Percentiles rank a stretch among this genome's conserved stretches.
Conservation (phyloP, 2,113 vertebrate species). For the Halichoeres trimaculatus region DNA sequence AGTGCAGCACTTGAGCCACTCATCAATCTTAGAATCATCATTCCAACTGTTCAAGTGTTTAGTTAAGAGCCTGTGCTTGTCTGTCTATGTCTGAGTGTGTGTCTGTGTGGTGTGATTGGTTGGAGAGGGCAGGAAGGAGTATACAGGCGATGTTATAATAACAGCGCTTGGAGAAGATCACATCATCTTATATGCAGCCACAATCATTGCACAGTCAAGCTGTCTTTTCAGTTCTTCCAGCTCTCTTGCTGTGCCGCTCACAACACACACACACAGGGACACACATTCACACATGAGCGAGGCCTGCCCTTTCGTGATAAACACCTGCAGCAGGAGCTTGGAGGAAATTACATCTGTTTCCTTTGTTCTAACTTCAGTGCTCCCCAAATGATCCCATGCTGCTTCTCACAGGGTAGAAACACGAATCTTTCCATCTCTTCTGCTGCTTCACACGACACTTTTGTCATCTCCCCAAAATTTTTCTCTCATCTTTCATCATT, state of each 20-base stretch:
- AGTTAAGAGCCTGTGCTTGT: slow-evolving; percentile 3
- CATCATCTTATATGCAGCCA: slow-evolving; percentile 23
- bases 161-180: slow-evolving; percentile 19
- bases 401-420: slow-evolving; percentile 40
- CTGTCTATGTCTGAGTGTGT: neutral
- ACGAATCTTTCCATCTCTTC: slow-evolving; percentile 32
- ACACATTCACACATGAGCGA: neutral
- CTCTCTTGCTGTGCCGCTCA: too few relatives aligned
- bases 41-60: slow-evolving; percentile 34
- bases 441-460: neutral
- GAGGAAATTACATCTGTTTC: slow-evolving; percentile 55
- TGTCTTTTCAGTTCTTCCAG: slow-evolving; percentile 7
- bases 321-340: slow-evolving; percentile 6
- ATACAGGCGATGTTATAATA: slow-evolving; percentile 10
- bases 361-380: slow-evolving; percentile 60
- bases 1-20: slow-evolving; percentile 43
- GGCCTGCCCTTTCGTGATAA: slow-evolving; percentile 35
- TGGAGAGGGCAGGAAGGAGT: too few relatives aligned
- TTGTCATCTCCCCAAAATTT: too few relatives aligned
- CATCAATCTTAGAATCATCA: slow-evolving; percentile 45
- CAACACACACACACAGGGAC: neutral
- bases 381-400: slow-evolving; percentile 39
- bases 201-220: slow-evolving; percentile 19
- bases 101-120: too few relatives aligned
- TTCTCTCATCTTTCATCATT: too few relatives aligned